phyloP scores from a whole-genome alignment of 2,888 invertebrate genomes.

The Dendrolimus houi region DNA sequence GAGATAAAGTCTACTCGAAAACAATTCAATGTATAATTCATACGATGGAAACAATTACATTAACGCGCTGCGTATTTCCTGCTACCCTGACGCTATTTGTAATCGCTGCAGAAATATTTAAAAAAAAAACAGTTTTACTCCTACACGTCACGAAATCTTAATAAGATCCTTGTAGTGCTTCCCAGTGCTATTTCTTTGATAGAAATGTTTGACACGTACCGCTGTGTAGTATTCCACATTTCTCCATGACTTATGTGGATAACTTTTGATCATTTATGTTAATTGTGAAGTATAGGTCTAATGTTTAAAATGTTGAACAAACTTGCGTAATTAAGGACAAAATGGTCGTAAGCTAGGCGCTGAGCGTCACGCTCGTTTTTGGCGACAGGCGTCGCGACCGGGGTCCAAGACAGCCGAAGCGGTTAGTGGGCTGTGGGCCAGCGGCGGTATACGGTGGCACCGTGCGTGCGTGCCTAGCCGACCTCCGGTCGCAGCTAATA shows the following conservation, averaged over 20 bases:
- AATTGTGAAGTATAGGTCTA: too few species aligned
- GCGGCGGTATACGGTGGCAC: slow-evolving; percentile 13
- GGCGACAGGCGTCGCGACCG: neutral
- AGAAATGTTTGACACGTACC: too few species aligned
- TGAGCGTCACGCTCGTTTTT: too few species aligned
- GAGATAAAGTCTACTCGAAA: slow-evolving; percentile 37
- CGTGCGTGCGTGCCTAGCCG: slow-evolving; percentile 52
- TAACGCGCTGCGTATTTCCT: slow-evolving; percentile 42
- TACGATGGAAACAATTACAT: slow-evolving; percentile 49
- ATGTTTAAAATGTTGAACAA: too few species aligned
- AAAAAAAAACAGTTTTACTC: slow-evolving; percentile 37
- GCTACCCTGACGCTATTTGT: slow-evolving; percentile 32
- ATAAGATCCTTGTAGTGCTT: too few species aligned
- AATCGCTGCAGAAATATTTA: slow-evolving; percentile 32
- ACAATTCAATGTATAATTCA: slow-evolving; percentile 51
- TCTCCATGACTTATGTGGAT: too few species aligned
- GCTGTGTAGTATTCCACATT: too few species aligned
- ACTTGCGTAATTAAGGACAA: too few species aligned
- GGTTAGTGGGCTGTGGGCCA: slow-evolving; percentile 18
- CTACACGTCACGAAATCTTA: slow-evolving; percentile 15
- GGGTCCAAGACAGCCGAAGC: slow-evolving; percentile 1
- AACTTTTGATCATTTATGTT: too few species aligned
- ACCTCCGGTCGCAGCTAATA: slow-evolving; percentile 68
- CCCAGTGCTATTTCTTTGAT: too few species aligned
- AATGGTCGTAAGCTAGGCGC: too few species aligned